phyloP scores from a whole-genome alignment of 2,888 invertebrate species.

The Aplocera efformata region DNA sequence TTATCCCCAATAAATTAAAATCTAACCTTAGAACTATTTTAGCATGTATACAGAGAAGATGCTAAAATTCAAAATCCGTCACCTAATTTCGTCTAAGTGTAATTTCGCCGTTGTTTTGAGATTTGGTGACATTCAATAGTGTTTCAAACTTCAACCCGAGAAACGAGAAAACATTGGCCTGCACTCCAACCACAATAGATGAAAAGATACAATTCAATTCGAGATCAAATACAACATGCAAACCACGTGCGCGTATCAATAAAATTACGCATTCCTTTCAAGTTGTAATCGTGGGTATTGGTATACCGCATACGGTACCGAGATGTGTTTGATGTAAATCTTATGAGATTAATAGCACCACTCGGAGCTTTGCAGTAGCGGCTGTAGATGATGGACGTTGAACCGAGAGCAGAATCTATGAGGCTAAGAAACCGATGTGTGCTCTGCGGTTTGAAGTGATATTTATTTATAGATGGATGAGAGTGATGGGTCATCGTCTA shows the following conservation, averaged over 20 bases:
- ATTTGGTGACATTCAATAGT: too few relatives aligned
- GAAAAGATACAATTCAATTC: too few relatives aligned
- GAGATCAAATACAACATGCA: background rate
- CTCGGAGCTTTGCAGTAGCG: slow-evolving; percentile 10
- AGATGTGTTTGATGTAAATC: slow-evolving; percentile 27
- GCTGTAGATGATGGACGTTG: slow-evolving; percentile 22
- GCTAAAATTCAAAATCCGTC: too few relatives aligned
- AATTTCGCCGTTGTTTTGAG: too few relatives aligned
- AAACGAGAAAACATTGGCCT: too few relatives aligned
- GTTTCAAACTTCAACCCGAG: too few relatives aligned
- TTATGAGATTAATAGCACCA: slow-evolving; percentile 23
- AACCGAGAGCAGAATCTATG: background rate
- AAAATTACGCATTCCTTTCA: slow-evolving; percentile 34
- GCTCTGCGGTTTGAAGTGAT: slow-evolving; percentile 22
- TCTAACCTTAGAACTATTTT: too few relatives aligned
- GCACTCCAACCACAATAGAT: too few relatives aligned
- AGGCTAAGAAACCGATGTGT: slow-evolving; percentile 1
- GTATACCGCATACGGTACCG: slow-evolving; percentile 25
- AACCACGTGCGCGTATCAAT: slow-evolving; percentile 29
- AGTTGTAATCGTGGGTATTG: slow-evolving; percentile 29
- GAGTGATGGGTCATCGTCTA: slow-evolving; percentile 42
- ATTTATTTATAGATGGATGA: slow-evolving; percentile 55
- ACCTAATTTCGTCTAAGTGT: too few relatives aligned
- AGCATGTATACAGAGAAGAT: too few relatives aligned
- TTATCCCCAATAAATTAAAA: too few relatives aligned